phyloP scores from a whole-genome alignment of 1,140 invertebrate genomes.

The Conus betulinus region DNA sequence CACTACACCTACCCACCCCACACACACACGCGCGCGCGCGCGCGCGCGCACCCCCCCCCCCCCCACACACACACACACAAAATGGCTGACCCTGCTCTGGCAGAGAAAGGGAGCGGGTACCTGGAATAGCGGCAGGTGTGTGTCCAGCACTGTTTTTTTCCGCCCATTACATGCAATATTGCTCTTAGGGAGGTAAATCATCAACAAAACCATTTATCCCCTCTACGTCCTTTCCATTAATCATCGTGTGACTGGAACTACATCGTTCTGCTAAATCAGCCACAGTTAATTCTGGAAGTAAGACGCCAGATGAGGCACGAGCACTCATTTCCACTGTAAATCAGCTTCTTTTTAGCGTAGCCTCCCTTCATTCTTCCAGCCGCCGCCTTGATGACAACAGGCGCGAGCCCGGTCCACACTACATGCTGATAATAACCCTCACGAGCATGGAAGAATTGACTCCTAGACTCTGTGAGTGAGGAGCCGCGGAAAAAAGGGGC shows the following conservation, averaged over 20 bases:
- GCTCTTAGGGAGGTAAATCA: slow-evolving; percentile 24
- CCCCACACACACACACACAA: neutral
- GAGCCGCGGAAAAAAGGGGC: neutral
- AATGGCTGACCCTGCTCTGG: neutral
- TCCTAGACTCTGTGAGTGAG: neutral
- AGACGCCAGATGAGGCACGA: slow-evolving; percentile 27
- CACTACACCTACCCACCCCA: too few relatives aligned
- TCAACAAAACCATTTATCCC: slow-evolving; percentile 38
- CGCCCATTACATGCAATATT: slow-evolving; percentile 31
- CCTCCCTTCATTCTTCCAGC: neutral
- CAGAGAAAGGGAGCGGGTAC: too few relatives aligned
- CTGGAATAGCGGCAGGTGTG: neutral
- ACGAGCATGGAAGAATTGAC: neutral
- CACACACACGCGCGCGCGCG: too few relatives aligned
- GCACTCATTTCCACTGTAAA: slow-evolving; percentile 37
- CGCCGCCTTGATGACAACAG: neutral
- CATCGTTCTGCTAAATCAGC: slow-evolving; percentile 34
- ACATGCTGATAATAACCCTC: neutral
- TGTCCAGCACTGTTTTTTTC: slow-evolving; percentile 32
- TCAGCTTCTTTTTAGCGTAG: slow-evolving; percentile 11
- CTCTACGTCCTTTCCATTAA: slow-evolving; percentile 23
- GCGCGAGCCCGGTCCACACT: neutral
- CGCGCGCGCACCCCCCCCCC: too few relatives aligned
- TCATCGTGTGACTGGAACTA: slow-evolving; percentile 23
- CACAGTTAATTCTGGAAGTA: slow-evolving; percentile 33